Conservation (phyloP, 2,888 invertebrate species). For the Volucella bombylans region DNA sequence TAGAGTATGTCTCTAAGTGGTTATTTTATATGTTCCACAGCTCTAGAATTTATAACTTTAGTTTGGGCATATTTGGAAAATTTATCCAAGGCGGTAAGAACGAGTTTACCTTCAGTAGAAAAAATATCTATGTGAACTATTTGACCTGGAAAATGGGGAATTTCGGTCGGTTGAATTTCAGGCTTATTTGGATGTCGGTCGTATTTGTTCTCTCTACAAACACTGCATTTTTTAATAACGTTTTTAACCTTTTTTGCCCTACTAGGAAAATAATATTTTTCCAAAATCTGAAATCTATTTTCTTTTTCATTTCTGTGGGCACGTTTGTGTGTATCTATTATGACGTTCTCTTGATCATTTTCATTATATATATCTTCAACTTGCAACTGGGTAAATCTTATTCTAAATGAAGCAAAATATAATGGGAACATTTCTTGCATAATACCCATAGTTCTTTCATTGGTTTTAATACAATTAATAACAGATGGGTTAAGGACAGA, state of each 20-base stretch:
- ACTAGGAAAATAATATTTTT: conserved; percentile 51
- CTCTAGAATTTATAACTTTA: conserved; percentile 33
- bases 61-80: conserved; percentile 45
- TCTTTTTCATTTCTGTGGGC: conserved; percentile 53
- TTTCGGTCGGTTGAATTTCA: conserved; percentile 17
- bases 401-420: conserved; percentile 12
- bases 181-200: conserved; percentile 40
- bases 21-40: conserved; percentile 51
- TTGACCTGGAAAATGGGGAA: conserved; percentile 56
- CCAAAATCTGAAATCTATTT: conserved; percentile 50
- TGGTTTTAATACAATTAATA: conserved; percentile 18
- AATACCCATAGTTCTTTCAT: conserved; percentile 13
- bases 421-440: conserved; percentile 26
- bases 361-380: conserved; percentile 8
- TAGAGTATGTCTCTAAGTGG: conserved; percentile 62
- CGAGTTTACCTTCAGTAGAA: conserved; percentile 46
- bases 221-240: conserved; percentile 24
- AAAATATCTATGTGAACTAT: conserved; percentile 63
- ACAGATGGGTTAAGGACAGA: conserved; percentile 19
- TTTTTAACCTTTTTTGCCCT: conserved; percentile 8
- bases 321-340: conserved; percentile 3
- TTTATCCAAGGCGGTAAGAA: conserved; percentile 56
- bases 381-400: neutral
- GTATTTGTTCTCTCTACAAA: conserved; percentile 49
- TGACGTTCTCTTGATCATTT: neutral